Conservation (phyloP, 2,888 invertebrate genomes). For the Diadromus collaris region DNA sequence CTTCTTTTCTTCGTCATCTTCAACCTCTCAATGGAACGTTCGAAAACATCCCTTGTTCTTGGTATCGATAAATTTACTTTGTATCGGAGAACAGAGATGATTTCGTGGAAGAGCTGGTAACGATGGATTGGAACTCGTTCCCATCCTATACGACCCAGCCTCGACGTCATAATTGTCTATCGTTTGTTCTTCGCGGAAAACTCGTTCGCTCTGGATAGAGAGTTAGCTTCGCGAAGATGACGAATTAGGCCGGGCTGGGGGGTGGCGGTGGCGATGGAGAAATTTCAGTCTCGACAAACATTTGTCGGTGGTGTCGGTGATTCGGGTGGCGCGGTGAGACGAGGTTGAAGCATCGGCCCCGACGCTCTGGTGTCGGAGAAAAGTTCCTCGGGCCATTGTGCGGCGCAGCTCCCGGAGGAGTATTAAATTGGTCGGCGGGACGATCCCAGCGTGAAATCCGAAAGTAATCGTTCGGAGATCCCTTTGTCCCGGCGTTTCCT, state of each 20-base stretch:
- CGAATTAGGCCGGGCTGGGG: constrained; percentile 10
- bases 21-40: constrained; percentile 27
- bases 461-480: constrained; percentile 70
- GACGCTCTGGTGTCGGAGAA: constrained; percentile 41
- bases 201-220: constrained; percentile 6
- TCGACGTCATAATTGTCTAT: background rate
- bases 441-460: constrained; percentile 72
- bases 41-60: constrained; percentile 54
- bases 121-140: background rate
- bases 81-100: background rate
- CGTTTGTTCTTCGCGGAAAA: constrained; percentile 18
- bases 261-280: background rate
- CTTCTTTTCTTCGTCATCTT: constrained; percentile 14
- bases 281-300: constrained; percentile 36
- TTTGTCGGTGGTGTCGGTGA: constrained; percentile 29
- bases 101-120: background rate
- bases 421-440: constrained; percentile 64
- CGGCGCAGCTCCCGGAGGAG: constrained; percentile 57
- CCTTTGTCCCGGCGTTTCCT: constrained; percentile 68
- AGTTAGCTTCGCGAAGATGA: constrained; percentile 11
- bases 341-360: constrained; percentile 11
- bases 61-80: background rate
- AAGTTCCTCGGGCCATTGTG: constrained; percentile 58
- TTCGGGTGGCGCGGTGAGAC: background rate
- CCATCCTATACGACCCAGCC: background rate